Conservation (phyloP, 1,140 invertebrate genomes). For the Drosophila mayri region DNA sequence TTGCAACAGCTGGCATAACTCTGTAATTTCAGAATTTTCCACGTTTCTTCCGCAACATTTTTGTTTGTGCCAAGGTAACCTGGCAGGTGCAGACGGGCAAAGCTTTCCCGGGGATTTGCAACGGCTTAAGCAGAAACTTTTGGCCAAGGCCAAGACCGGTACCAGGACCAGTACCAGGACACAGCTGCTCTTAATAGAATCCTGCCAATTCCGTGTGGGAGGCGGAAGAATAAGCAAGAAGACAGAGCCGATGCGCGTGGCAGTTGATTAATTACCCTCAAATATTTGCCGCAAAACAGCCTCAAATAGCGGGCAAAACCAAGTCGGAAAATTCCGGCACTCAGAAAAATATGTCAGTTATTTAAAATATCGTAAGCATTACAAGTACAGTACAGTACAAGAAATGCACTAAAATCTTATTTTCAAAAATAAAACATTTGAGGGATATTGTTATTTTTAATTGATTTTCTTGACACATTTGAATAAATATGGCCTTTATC, state of each 20-base stretch:
- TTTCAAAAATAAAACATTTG: no score
- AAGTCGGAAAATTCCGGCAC: conserved; percentile 7
- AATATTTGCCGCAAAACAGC: conserved; percentile 36
- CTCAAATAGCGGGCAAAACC: conserved; percentile 11
- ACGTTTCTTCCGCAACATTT: conserved; percentile 40
- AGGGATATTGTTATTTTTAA: no score
- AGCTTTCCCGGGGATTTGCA: conserved; percentile 71
- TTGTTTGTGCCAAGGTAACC: conserved; percentile 29
- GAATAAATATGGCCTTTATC: no score
- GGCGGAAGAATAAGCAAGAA: neutral
- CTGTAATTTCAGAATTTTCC: conserved; percentile 73
- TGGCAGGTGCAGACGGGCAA: conserved; percentile 70
- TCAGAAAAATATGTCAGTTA: neutral
- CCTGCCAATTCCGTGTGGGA: conserved; percentile 16
- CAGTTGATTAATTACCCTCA: conserved; percentile 59
- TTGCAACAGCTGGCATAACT: conserved; percentile 76
- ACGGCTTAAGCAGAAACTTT: conserved; percentile 71
- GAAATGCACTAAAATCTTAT: no score
- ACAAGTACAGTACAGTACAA: no score
- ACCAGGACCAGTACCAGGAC: conserved; percentile 4
- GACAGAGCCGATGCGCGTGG: conserved; percentile 36
- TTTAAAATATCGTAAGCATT: no score
- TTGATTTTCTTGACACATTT: no score
- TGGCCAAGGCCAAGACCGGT: conserved; percentile 50
- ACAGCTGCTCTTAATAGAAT: conserved; percentile 53